These are phyloP conservation scores for Jordanella pulchra DNA, from an alignment of 2,797 vertebrate species.

Conservation along the genomic window DNA sequence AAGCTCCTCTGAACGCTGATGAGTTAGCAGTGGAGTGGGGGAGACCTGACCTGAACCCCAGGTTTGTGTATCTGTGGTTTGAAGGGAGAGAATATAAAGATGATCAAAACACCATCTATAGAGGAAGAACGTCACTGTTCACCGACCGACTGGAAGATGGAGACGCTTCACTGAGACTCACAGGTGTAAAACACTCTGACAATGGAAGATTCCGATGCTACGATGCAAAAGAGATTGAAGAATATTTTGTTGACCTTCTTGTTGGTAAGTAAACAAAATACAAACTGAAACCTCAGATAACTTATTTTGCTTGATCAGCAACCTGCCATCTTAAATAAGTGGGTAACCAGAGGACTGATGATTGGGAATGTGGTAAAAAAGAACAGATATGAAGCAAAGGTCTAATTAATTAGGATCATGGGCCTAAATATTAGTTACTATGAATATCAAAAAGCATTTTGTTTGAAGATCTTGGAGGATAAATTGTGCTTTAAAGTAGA, in stretches of 20 bases:
- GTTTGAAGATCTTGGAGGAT: too few relatives aligned
- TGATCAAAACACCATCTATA: slow-evolving; percentile 20
- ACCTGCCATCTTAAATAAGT: too few relatives aligned
- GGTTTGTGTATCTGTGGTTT: slow-evolving; percentile 17
- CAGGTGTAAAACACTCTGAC: slow-evolving; percentile 31
- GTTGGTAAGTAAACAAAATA: not conserved
- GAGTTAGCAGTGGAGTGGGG: slow-evolving; percentile 33
- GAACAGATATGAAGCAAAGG: too few relatives aligned
- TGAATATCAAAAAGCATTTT: too few relatives aligned
- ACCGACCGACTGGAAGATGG: slow-evolving; percentile 3
- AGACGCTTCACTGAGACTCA: slow-evolving; percentile 26
- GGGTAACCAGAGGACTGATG: too few relatives aligned
- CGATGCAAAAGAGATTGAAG: rapidly evolving
- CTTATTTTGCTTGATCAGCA: too few relatives aligned
- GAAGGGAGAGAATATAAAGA: not conserved
- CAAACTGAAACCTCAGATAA: not conserved
- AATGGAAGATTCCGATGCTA: slow-evolving; percentile 56
- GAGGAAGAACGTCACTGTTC: slow-evolving; percentile 40
- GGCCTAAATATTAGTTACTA: too few relatives aligned
- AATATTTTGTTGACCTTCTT: not conserved
- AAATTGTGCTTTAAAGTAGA: too few relatives aligned
- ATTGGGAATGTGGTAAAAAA: too few relatives aligned
- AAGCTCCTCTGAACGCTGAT: not conserved
- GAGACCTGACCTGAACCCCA: slow-evolving; percentile 11
- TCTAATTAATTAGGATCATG: too few relatives aligned